Conservation (phyloP, 2,888 invertebrate species). For the Netelia melanura region DNA sequence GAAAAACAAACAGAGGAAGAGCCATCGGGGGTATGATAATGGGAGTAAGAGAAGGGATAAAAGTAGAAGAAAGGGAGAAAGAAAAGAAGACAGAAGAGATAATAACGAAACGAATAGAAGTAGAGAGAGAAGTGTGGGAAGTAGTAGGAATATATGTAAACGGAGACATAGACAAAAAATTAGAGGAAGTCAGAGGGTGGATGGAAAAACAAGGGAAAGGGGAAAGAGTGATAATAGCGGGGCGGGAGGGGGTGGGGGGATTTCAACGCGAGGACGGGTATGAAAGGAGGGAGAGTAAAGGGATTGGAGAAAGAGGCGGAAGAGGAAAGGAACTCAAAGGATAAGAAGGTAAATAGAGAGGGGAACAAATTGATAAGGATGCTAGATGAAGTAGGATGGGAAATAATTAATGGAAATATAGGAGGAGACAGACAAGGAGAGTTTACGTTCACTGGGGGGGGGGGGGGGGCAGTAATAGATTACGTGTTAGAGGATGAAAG, state of each 20-base stretch:
- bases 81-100: neutral
- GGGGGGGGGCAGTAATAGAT: neutral
- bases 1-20: neutral
- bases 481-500: neutral
- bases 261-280: slow-evolving; percentile 21
- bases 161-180: neutral
- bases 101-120: neutral
- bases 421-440: slow-evolving; percentile 19
- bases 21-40: neutral
- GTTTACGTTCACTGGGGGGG: neutral
- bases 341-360: neutral
- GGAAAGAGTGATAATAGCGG: slow-evolving; percentile 9
- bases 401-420: slow-evolving; percentile 6
- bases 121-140: slow-evolving; percentile 13
- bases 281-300: neutral
- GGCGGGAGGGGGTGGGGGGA: neutral
- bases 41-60: slow-evolving; percentile 1
- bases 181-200: neutral
- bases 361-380: neutral
- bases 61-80: neutral
- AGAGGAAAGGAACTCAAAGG: slow-evolving; percentile 3
- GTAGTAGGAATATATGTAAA: slow-evolving; percentile 9
- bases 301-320: neutral
- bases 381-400: slow-evolving; percentile 16
- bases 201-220: neutral